Evolutionary conservation across 1,140 invertebrate species (phyloP), one percentile per base, ranked within the genome.

Genomic region (Copidosoma floridanum): DNA sequence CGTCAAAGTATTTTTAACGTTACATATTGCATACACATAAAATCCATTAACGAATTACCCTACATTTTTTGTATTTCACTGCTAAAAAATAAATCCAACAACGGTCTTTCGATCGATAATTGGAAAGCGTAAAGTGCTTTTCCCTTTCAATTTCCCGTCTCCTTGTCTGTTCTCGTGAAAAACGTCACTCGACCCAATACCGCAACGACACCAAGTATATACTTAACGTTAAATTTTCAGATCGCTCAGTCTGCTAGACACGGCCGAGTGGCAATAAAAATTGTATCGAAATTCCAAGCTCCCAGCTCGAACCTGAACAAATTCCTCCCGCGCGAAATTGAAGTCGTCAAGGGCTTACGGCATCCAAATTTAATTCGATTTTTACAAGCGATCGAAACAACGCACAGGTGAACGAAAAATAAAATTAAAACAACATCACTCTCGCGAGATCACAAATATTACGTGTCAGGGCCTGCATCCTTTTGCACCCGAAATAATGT

Each of bases 291-390:
- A 77, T 86, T 87, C 65, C 88, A 89, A 74, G 89, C 90, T 1
- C 89, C 90, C 1, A 78, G 85, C n/a, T 90, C 93, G 72, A 93
- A 91, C 72, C 76, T 93, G 6, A 85, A 85, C 63, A 94, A 91
- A 81, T 94, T 93, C 78, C 75, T 94, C n/a, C 91, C 91, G 0
- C 82, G 92, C 55, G 92, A 94, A 83, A 90, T 94, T 40, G 89
- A 92, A 73, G 87, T 92, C 7, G 88, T 92, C 0, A 91, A 89
- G 79, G 86, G 88, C 20, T 71, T 94, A 21, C 86, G 86, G 65
- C 91, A 94, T 81, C 85, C 88, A 26, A 89, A 91, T 77, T 75
- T 94, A 26, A 90, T 93, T 67, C 82, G 86, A 54, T 93, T 91
- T 72, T 84, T 89, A 54, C 89, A 93, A 75, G 88, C 89, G 6